A percentile compares a stretch with the other conserved stretches of the same genome.
Conservation (phyloP, 1,140 invertebrate species). For the Procambarus clarkii region DNA sequence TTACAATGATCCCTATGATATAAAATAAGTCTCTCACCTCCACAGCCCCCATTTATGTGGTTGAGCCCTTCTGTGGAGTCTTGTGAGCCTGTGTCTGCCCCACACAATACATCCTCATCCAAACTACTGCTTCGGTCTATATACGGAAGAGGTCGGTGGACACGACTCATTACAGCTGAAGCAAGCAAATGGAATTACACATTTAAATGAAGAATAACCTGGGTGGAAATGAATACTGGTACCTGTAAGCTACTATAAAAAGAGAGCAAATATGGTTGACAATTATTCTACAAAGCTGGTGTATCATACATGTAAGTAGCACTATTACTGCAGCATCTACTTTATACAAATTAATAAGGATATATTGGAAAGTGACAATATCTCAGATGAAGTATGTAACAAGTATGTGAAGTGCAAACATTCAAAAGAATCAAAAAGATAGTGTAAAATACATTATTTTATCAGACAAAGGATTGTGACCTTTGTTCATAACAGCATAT, state of each 20-base stretch:
- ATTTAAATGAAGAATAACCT: background rate
- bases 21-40: conserved; percentile 31
- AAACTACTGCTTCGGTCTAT: conserved; percentile 69
- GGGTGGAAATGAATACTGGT: background rate
- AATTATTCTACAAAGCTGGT: background rate
- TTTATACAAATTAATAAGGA: background rate
- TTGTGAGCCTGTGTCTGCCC: conserved; percentile 57
- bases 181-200: conserved; percentile 4
- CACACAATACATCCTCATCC: conserved; percentile 64
- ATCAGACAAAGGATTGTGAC: too few species aligned
- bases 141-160: conserved; percentile 70
- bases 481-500: too few species aligned
- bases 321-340: background rate
- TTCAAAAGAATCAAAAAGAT: too few species aligned
- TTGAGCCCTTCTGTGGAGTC: conserved; percentile 55
- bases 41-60: conserved; percentile 58
- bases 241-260: background rate
- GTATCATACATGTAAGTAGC: background rate
- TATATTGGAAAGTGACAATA: too few species aligned
- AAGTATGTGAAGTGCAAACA: too few species aligned
- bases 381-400: too few species aligned
- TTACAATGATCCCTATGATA: background rate
- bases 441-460: too few species aligned
- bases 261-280: background rate
- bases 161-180: conserved; percentile 59